Evolutionary conservation across 2,797 vertebrate species (phyloP).

Genomic region (Anas capensis): DNA sequence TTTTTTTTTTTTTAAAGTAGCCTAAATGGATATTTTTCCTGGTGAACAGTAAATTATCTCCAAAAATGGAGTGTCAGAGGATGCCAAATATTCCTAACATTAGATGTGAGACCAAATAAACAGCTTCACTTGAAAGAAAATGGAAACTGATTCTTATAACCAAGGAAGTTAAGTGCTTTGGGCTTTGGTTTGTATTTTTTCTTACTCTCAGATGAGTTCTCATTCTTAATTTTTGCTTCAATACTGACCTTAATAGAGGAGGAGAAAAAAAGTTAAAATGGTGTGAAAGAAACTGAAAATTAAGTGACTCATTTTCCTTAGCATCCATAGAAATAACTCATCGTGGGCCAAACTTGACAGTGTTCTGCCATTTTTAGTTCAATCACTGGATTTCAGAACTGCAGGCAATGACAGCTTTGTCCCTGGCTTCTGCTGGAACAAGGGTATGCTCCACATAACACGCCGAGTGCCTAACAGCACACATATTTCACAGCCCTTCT

Average conservation of each 20-base stretch:
- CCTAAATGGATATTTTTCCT: background rate
- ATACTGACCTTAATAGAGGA: background rate
- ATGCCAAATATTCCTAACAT: background rate
- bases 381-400: background rate
- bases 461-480: background rate
- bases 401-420: background rate
- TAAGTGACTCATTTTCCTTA: background rate
- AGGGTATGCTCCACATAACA: background rate
- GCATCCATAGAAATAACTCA: background rate
- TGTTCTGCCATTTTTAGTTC: background rate
- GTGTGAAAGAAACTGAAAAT: background rate
- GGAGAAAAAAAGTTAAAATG: background rate
- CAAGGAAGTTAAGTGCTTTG: background rate
- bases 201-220: background rate
- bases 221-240: background rate
- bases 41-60: background rate
- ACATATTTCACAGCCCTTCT: background rate
- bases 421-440: background rate
- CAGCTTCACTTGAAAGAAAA: conserved; percentile 9
- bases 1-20: background rate
- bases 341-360: background rate
- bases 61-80: background rate
- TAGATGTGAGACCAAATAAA: background rate
- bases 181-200: background rate
- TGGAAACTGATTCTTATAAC: background rate